Base-by-base conservation (phyloP, 2,797 vertebrate species). In the Naso thynnoides region DNA sequence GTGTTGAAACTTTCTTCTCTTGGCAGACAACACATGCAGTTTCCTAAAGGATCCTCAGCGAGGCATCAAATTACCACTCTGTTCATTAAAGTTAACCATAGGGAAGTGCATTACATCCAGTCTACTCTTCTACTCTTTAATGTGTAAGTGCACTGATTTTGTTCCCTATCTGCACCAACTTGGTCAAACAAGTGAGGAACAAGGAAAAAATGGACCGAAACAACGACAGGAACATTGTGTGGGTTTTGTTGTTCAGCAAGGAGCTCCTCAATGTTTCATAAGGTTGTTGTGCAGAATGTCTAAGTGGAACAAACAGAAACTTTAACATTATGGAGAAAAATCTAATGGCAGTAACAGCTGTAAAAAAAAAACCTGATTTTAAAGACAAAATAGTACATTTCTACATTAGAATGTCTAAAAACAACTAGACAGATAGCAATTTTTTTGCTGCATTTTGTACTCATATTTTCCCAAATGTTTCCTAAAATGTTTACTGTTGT, bases 221-320 rank as follows among this genome's bases (percentile, higher is more conserved):
- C 54, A 60, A 82, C 45, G 27, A 59, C 41, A 31, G 19, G n/a
- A 70, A 76, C 44, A n/a, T n/a, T 21, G 23, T 72, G 72, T 59
- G 50, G 53, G 58, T 33, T 65, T 68, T 74, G 69, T 77, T 85
- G 64, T 82, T 77, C 66, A 77, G 65, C 41, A 44, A 36, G 55
- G 58, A 75, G 31, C 58, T 42, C 24, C 57, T 89, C 24, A 85
- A 88, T 91, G 84, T 88, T 91, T 86, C n/a, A 88, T 84, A 26
- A 84, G 42, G 36, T 57, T 82, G 62, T 73, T 72, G 72, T 75
- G 70, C 47, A 79, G 49, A 68, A 76, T 54, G 27, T 79, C 52
- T 42, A 71, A 65, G 44, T 66, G 42, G 38, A 14, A 27, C 61
- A 19, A 76, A 73, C 8, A 59, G 42, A 76, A 70, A 48, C 4